Evolutionary conservation across 2,888 invertebrate genomes (phyloP).

Genomic region (Morinoia aosen): DNA sequence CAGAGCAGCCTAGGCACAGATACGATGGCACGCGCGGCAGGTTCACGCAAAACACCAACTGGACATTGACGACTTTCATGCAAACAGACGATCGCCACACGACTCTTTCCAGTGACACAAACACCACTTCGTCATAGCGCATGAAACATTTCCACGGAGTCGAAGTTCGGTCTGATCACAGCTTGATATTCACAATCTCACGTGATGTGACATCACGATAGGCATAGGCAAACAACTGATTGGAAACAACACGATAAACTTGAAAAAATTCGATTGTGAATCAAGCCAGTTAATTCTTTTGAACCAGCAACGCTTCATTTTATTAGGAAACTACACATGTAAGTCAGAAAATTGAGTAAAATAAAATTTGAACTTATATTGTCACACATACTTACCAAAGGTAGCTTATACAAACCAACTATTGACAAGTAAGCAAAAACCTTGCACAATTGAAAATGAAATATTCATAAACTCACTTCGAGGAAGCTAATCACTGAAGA

Average conservation of each 20-base stretch:
- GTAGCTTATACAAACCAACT: neutral
- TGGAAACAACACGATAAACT: neutral
- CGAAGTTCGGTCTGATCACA: neutral
- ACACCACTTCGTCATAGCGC: neutral
- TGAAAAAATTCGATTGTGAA: neutral
- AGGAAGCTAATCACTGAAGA: neutral
- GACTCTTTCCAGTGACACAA: neutral
- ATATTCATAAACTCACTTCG: neutral
- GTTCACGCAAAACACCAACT: conserved; percentile 12
- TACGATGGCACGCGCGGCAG: conserved; percentile 12
- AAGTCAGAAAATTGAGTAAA: neutral
- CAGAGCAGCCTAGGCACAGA: conserved; percentile 41
- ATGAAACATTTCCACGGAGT: neutral
- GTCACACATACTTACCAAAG: neutral
- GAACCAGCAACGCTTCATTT: neutral
- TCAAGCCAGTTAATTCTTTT: neutral
- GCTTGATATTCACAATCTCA: neutral
- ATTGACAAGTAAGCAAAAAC: neutral
- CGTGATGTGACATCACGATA: neutral
- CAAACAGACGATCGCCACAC: neutral
- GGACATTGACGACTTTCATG: conserved; percentile 22
- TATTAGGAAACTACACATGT: neutral
- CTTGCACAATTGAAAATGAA: neutral
- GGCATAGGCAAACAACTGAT: neutral
- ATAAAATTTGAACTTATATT: neutral